Conservation (phyloP, 2,797 vertebrate species). For the Todus mexicanus region DNA sequence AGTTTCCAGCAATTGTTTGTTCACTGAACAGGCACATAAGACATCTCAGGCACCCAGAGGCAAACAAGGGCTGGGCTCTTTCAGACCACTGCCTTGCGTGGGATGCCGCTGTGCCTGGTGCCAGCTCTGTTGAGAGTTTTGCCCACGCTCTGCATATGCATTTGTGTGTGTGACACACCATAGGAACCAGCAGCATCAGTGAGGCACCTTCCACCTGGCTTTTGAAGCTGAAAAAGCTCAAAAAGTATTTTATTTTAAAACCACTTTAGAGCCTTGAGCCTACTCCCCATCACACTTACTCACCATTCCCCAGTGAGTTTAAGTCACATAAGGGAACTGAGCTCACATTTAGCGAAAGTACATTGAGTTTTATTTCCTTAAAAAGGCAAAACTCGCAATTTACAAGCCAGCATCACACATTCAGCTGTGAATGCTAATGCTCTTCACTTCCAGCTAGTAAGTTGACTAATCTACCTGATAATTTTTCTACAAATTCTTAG, state of each 20-base stretch:
- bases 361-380: not conserved
- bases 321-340: not conserved
- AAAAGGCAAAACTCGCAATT: not conserved
- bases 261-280: not conserved
- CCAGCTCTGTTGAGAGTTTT: not conserved
- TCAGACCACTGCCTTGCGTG: not conserved
- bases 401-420: not conserved
- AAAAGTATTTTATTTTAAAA: not conserved
- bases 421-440: not conserved
- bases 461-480: not conserved
- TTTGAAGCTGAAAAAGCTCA: not conserved
- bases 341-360: not conserved
- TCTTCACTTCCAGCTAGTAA: not conserved
- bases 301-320: not conserved
- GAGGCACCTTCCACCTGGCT: not conserved
- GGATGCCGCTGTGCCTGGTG: no score
- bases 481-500: not conserved
- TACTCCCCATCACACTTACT: not conserved
- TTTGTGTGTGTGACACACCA: not conserved
- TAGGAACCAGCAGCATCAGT: not conserved
- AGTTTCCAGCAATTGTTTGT: not conserved
- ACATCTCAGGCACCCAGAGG: not conserved
- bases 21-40: not conserved
- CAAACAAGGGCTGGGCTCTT: not conserved
- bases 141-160: fast-evolving